A percentile compares a stretch with the other conserved stretches of the same genome.
Conservation (phyloP, 1,140 invertebrate species). For the Aphelenchoides besseyi region DNA sequence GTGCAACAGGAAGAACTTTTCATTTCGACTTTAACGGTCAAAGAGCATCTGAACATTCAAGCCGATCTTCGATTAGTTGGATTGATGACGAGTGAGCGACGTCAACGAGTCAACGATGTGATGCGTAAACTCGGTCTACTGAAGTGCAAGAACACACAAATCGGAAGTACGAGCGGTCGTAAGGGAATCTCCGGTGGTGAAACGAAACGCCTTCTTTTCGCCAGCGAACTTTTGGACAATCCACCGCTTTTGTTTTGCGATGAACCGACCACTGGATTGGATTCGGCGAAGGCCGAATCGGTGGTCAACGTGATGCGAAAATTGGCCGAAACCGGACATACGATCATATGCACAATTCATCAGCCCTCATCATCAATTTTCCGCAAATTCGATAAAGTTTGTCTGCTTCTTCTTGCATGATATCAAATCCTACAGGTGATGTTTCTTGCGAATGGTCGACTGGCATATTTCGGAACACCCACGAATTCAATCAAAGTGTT, state of each 20-base stretch:
- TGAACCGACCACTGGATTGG: constrained; percentile 78
- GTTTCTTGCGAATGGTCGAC: constrained; percentile 64
- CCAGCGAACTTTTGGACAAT: constrained; percentile 71
- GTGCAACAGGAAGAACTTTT: constrained; percentile 69
- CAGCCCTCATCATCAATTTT: constrained; percentile 81
- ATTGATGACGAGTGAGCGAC: constrained; percentile 25
- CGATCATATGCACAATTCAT: constrained; percentile 79
- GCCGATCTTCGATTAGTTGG: constrained; percentile 60
- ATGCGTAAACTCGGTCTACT: constrained; percentile 54
- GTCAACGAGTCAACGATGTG: constrained; percentile 38
- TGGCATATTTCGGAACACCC: constrained; percentile 62
- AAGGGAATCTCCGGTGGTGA: constrained; percentile 64
- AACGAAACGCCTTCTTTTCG: constrained; percentile 65
- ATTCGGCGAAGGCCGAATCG: constrained; percentile 74
- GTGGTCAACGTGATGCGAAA: constrained; percentile 71
- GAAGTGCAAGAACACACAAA: constrained; percentile 58
- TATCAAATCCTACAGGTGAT: constrained; percentile 52
- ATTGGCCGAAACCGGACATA: constrained; percentile 71
- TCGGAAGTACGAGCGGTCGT: constrained; percentile 52
- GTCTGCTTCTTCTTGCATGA: background rate
- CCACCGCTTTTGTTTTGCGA: constrained; percentile 77
- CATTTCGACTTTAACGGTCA: constrained; percentile 67
- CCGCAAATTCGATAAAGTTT: constrained; percentile 71
- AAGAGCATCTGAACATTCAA: constrained; percentile 67
- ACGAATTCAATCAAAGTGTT: constrained; percentile 52